Conservation (phyloP, 2,113 vertebrate genomes). For the Sclerurus mexicanus region DNA sequence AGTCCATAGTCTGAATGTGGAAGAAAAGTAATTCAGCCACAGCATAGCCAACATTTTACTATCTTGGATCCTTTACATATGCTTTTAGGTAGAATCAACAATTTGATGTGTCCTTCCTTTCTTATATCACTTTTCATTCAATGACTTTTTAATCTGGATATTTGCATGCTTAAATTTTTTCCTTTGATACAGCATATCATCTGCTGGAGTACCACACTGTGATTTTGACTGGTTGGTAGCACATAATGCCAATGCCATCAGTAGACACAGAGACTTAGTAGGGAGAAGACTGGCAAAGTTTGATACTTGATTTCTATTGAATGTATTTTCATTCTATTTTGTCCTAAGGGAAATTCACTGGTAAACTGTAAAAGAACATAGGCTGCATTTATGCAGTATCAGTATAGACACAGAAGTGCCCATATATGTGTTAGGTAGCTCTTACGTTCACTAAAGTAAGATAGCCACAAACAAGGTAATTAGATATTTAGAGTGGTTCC, state of each 20-base stretch:
- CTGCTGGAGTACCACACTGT: background rate
- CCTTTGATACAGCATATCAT: background rate
- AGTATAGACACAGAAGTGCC: background rate
- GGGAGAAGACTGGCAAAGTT: background rate
- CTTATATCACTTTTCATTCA: background rate
- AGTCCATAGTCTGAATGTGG: rapidly evolving
- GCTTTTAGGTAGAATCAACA: background rate
- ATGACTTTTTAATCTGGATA: background rate
- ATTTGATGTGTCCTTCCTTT: background rate
- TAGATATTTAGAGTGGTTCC: background rate
- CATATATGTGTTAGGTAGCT: background rate
- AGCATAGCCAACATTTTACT: background rate
- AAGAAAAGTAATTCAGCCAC: background rate
- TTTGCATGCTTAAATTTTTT: background rate
- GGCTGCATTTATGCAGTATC: background rate
- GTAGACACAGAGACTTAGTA: background rate
- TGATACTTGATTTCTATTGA: background rate
- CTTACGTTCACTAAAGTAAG: background rate
- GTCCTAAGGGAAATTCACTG: background rate
- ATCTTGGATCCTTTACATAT: no score
- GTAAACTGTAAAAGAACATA: background rate
- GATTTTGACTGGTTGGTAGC: background rate
- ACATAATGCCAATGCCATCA: background rate
- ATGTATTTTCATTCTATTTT: background rate
- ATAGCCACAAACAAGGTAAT: background rate